Percentiles rank a stretch among this genome's conserved stretches.
These are phyloP conservation scores for Hormaphis cornu DNA, from an alignment of 1,140 invertebrate species.

Conservation along the genomic window DNA sequence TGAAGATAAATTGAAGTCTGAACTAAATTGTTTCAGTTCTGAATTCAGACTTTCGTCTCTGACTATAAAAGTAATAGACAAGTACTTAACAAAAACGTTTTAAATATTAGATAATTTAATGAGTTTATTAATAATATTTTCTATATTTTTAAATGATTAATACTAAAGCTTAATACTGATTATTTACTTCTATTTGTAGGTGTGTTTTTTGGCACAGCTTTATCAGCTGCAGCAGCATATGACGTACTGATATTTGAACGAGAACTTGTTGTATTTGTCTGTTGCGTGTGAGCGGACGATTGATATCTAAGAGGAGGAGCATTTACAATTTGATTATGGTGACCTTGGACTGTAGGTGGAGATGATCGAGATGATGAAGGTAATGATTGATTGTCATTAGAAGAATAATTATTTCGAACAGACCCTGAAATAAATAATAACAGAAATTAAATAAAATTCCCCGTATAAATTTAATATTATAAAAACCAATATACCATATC, in stretches of 20 bases:
- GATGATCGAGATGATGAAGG: conserved; percentile 9
- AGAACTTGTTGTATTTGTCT: conserved; percentile 15
- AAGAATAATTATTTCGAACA: conserved; percentile 17
- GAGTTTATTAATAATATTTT: background rate
- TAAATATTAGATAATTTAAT: background rate
- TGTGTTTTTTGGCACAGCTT: conserved; percentile 22
- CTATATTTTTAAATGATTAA: too few species aligned
- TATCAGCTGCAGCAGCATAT: conserved; percentile 26
- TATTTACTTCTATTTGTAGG: background rate
- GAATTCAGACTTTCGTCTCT: conserved; percentile 25
- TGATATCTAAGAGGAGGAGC: conserved; percentile 7
- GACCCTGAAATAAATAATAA: background rate
- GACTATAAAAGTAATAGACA: background rate
- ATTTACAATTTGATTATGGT: conserved; percentile 16
- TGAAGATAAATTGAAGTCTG: conserved; percentile 31
- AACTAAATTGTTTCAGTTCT: conserved; percentile 29
- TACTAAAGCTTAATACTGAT: too few species aligned
- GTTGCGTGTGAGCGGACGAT: conserved; percentile 5
- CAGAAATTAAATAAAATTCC: background rate
- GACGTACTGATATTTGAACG: conserved; percentile 12
- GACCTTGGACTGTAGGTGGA: conserved; percentile 13
- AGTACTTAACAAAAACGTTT: background rate
- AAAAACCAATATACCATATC: conserved; percentile 1
- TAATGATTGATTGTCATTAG: conserved; percentile 26
- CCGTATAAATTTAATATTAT: background rate